A percentile compares a stretch with the other conserved stretches of the same genome.
Evolutionary conservation across 2,797 vertebrate species (phyloP).

Genomic region (Channallabes apus): DNA sequence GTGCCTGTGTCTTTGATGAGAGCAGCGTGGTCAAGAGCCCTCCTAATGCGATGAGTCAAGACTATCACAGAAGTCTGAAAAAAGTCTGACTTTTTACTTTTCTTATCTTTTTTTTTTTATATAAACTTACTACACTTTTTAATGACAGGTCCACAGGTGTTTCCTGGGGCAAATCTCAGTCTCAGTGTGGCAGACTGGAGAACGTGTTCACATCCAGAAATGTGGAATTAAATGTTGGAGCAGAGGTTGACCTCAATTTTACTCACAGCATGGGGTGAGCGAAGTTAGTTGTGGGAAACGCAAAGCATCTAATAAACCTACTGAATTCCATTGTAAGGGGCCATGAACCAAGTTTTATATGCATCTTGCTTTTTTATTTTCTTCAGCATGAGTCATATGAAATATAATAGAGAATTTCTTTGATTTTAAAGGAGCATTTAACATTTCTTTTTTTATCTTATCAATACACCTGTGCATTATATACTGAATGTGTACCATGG

Average conservation of each 20-base stretch:
- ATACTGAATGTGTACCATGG: not conserved
- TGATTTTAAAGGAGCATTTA: too few relatives aligned
- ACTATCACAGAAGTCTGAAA: not conserved
- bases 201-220: not conserved
- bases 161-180: not conserved
- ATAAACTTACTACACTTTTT: not conserved
- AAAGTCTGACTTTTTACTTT: not conserved
- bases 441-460: not conserved
- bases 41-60: constrained; percentile 1
- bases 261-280: not conserved
- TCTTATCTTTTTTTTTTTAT: not conserved
- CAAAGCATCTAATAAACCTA: not conserved
- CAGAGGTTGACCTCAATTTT: not conserved
- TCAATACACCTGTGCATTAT: not conserved
- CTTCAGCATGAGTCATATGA: not conserved
- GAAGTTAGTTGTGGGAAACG: not conserved
- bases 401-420: not conserved
- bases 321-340: not conserved
- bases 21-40: constrained; percentile 17
- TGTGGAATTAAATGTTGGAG: not conserved
- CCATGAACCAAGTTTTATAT: not conserved
- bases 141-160: not conserved
- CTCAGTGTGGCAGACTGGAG: not conserved
- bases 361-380: not conserved
- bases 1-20: not conserved